phyloP scores from a whole-genome alignment of 2,888 invertebrate species.

The Torymus aiolomorphi region DNA sequence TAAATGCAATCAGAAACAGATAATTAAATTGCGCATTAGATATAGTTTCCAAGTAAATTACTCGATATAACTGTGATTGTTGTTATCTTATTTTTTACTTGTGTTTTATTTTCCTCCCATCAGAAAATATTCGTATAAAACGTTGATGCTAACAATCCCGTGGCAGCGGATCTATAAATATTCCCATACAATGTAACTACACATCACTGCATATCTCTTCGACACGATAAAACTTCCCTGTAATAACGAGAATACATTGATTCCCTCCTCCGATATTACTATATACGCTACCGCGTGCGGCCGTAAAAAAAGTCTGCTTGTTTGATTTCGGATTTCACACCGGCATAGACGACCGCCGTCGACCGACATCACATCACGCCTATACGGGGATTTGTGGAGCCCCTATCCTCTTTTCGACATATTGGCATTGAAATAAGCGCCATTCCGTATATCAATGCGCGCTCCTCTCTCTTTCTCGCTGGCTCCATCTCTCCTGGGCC shows the following conservation, averaged over 20 bases:
- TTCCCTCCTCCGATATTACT: constrained; percentile 1
- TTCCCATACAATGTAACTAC: background rate
- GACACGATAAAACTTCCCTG: background rate
- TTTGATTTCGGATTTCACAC: constrained; percentile 49
- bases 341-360: background rate
- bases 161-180: no score
- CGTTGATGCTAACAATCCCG: no score
- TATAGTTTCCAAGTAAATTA: no score
- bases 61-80: no score
- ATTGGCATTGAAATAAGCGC: constrained; percentile 48
- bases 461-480: no score
- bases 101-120: no score
- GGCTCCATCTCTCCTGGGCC: background rate
- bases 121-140: no score
- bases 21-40: no score
- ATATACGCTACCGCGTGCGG: background rate
- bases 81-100: no score
- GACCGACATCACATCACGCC: background rate
- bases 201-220: background rate
- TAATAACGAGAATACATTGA: constrained; percentile 2
- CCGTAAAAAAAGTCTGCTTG: constrained; percentile 17
- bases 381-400: constrained; percentile 22
- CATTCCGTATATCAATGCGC: constrained; percentile 43
- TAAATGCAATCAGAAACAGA: no score
- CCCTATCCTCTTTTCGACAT: constrained; percentile 47